Evolutionary conservation across 2,113 vertebrate species (phyloP), one percentile per base, ranked within the genome.

Genomic region (Leucopsar rothschildi): DNA sequence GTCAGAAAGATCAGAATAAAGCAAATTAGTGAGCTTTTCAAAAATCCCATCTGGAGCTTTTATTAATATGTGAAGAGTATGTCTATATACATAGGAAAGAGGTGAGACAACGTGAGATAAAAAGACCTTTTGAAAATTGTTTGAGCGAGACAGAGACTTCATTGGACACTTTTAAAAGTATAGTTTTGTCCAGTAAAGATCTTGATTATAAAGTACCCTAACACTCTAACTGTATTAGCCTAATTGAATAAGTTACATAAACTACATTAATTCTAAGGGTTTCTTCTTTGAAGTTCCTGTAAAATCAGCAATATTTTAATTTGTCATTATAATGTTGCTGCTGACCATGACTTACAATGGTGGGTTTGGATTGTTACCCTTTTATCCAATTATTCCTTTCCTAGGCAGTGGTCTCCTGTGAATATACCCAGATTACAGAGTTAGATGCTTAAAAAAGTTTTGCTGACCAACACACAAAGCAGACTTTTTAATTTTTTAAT

Each of bases 281-380:
- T 23, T 91, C 60, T 93, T 82, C 92, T 93, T 64, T 57, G n/a
- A 84, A 89, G 44, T 86, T 86, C 5, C 57, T 91, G 56, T 95
- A 82, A 93, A 81, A 83, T 92, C 90, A 88, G 63, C 68, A 92
- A 9, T 70, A 40, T n/a, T 90, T 92, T 44, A 66, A 77, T 95
- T 95, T 94, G 15, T 42, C n/a, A 27, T 88, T 87, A 39, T 65
- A 72, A 10, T 37, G 31, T 69, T 93, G 81, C 69, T 75, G 65
- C 70, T 85, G 78, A 82, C 88, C 70, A 35, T 88, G 66, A 55
- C 53, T 92, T 92, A 59, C 0, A 45, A 1, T 56, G 64, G 33
- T 77, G 18, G 19, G 35, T 50, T 14, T 50, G 56, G 39, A 59
- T 61, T 90, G 61, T 87, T 84, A 70, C 31, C 39, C 42, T 69